phyloP scores from a whole-genome alignment of 1,140 invertebrate genomes.

The Holcopasites calliopsidis region DNA sequence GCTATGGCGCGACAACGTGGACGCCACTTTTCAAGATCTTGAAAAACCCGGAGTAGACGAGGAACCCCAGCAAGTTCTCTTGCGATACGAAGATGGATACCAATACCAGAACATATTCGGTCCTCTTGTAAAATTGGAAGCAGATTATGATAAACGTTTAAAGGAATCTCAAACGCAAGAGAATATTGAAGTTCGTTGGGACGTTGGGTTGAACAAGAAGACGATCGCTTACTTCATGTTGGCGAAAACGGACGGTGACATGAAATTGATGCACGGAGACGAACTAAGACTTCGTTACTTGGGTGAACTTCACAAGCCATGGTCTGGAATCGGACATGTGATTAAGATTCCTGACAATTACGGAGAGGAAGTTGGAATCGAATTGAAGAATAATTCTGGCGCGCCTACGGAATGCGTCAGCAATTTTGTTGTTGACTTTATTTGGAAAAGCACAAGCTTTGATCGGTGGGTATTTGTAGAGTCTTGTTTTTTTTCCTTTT shows the following conservation, averaged over 20 bases:
- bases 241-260: constrained; percentile 98
- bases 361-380: constrained; percentile 98
- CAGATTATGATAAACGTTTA: constrained; percentile 98
- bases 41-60: constrained; percentile 99
- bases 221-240: constrained; percentile 98
- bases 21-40: constrained; percentile 98
- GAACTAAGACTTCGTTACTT: constrained; percentile 96
- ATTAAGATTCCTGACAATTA: constrained; percentile 99
- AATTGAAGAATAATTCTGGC: constrained; percentile 94
- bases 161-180: constrained; percentile 99
- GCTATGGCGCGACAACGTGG: constrained; percentile 98
- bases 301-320: constrained; percentile 94
- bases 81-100: constrained; percentile 98
- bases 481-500: background rate
- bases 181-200: constrained; percentile 99
- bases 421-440: constrained; percentile 99
- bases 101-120: constrained; percentile 99
- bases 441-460: constrained; percentile 99
- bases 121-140: constrained; percentile 97
- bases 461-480: constrained; percentile 86
- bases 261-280: constrained; percentile 99
- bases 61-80: constrained; percentile 96
- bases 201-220: constrained; percentile 98
- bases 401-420: constrained; percentile 95
- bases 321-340: constrained; percentile 97